Percentiles rank a stretch among this genome's conserved stretches.
These are phyloP conservation scores for Hydrotaea cyrtoneurina DNA, from an alignment of 2,888 invertebrate species.

Conservation along the genomic window DNA sequence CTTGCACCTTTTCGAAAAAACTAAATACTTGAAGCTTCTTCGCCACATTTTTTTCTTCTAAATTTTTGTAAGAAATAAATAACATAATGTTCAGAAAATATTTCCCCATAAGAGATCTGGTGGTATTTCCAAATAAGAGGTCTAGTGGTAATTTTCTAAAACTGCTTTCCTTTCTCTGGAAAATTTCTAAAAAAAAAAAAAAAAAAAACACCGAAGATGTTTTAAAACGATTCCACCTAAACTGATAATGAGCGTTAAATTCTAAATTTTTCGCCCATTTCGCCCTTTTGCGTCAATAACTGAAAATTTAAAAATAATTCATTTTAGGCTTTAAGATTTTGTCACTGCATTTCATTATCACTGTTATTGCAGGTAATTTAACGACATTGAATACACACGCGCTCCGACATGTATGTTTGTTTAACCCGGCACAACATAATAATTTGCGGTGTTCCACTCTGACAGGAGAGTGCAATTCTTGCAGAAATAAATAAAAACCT, in stretches of 20 bases:
- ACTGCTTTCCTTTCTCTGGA: too few species aligned
- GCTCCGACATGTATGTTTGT: neutral
- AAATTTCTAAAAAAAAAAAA: too few species aligned
- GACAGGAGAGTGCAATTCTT: conserved; percentile 29
- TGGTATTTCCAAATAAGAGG: too few species aligned
- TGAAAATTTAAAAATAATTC: neutral
- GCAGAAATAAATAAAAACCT: neutral
- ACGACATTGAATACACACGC: neutral
- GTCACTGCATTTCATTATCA: conserved; percentile 15
- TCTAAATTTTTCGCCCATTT: neutral
- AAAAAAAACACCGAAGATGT: neutral
- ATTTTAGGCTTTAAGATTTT: neutral
- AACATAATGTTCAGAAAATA: too few species aligned
- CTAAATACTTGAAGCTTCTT: too few species aligned
- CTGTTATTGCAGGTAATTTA: conserved; percentile 12
- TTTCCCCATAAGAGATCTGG: too few species aligned
- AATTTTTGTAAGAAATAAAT: too few species aligned
- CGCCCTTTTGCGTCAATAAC: neutral
- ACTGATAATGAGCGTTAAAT: too few species aligned
- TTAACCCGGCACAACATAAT: conserved; percentile 36
- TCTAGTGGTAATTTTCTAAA: too few species aligned
- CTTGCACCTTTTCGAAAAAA: too few species aligned
- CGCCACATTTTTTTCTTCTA: too few species aligned
- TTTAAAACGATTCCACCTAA: too few species aligned
- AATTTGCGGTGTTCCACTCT: conserved; percentile 59